Base-by-base conservation (phyloP, 2,888 invertebrate genomes). In the Fissipunctia ypsillon region DNA sequence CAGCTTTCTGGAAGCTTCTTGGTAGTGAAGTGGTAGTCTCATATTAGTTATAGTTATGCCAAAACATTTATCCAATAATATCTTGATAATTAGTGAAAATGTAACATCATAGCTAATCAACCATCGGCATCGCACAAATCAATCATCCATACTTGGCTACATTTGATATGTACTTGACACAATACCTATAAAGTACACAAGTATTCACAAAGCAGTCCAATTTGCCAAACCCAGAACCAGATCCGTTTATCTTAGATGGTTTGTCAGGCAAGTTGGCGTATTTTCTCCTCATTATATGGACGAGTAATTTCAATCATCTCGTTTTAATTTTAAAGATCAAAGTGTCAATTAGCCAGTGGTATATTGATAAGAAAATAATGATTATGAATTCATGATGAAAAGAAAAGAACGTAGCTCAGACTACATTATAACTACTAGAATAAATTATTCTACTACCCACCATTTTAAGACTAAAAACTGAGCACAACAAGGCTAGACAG, bases 251-350 rank as follows among this genome's bases (percentile, higher is more conserved):
- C 78, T 60, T 60, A 50, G 59, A 43, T 71, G 31, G 28, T 71
- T 54, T 54, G 60, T 52, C 71, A 50, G 48, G 14, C 73, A 71
- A 56, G 48, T 61, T 61, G 56, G n/a, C 56, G 31, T 67, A 76
- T 77, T 80, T 71, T 76, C 80, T 71, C 57, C 66, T 81, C 63
- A 60, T 77, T 60, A 68, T 41, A 65, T 31, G 45, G 25, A 68
- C 50, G 16, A 80, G 81, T 63, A 31, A 48, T 64, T 65, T 56
- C 31, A 60, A 65, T 56, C 35, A 50, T 60, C 67, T 66, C 60
- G 35, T 82, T 79, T 72, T 57, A 71, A 67, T 83, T 69, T 73
- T 64, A 83, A 73, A 83, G 71, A 73, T 76, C 75, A 82, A 83
- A 71, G 69, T 81, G 75, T 72, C 83, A 82, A 71, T 82, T 75